These are phyloP conservation scores for Pipra filicauda DNA, from an alignment of 2,113 vertebrate species.

Conservation along the genomic window DNA sequence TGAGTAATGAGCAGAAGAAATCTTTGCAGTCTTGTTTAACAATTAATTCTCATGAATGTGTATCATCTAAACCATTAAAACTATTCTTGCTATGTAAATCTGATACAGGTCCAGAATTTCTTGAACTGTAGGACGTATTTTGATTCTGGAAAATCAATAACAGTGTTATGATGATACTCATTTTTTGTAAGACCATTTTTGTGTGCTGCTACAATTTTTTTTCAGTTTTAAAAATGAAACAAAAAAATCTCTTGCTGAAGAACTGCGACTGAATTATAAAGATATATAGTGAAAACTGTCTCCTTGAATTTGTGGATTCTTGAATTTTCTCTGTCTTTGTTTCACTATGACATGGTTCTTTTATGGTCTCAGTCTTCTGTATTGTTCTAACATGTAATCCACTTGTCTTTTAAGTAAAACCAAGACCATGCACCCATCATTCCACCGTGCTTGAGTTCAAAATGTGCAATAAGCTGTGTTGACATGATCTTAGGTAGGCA, in stretches of 20 bases:
- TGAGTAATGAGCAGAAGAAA: not conserved
- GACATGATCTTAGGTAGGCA: not conserved
- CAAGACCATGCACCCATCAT: not conserved
- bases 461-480: not conserved
- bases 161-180: not conserved
- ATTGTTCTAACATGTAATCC: not conserved
- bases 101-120: not conserved
- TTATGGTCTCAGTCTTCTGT: not conserved
- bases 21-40: not conserved
- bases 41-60: not conserved
- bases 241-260: not conserved
- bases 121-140: not conserved
- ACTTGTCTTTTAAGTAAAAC: not conserved
- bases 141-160: not conserved
- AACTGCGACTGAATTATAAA: not conserved
- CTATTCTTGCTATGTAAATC: not conserved
- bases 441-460: not conserved
- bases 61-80: not conserved
- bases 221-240: not conserved
- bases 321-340: not conserved
- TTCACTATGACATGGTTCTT: not conserved
- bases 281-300: accelerated
- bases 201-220: not conserved
- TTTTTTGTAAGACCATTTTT: not conserved
- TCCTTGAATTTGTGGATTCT: not conserved